Evolutionary conservation across 2,797 vertebrate species (phyloP).

Genomic region (Phoebastria nigripes): DNA sequence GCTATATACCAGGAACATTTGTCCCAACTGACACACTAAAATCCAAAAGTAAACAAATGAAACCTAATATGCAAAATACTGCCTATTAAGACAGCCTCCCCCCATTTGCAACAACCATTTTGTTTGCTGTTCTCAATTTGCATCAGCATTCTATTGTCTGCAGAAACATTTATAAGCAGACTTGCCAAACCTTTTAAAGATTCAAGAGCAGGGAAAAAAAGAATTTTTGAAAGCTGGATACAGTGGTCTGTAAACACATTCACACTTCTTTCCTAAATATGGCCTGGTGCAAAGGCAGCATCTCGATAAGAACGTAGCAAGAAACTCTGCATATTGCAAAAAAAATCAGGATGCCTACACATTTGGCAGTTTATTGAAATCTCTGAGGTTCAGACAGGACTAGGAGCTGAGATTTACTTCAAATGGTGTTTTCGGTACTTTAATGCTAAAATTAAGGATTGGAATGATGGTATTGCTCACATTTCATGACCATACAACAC

Average conservation of each 20-base stretch:
- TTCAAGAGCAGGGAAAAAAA: neutral
- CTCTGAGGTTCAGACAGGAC: neutral
- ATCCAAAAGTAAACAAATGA: neutral
- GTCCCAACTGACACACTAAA: neutral
- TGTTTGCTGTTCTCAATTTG: neutral
- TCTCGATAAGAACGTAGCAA: neutral
- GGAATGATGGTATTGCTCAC: neutral
- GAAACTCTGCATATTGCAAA: neutral
- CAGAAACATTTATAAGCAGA: neutral
- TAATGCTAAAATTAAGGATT: neutral
- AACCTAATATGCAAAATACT: neutral
- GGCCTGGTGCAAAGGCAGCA: neutral
- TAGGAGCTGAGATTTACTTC: neutral
- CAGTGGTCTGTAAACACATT: neutral
- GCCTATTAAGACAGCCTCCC: neutral
- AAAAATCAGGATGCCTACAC: neutral
- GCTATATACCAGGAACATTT: neutral
- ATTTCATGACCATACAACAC: neutral
- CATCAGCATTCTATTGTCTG: slow-evolving; percentile 17
- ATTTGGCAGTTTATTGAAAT: neutral
- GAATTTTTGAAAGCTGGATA: neutral
- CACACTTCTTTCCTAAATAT: neutral
- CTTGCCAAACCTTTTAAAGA: neutral
- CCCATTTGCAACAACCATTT: neutral
- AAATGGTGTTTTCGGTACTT: neutral